Evolutionary conservation across 2,888 invertebrate genomes (phyloP).

Genomic region (Phania funesta): DNA sequence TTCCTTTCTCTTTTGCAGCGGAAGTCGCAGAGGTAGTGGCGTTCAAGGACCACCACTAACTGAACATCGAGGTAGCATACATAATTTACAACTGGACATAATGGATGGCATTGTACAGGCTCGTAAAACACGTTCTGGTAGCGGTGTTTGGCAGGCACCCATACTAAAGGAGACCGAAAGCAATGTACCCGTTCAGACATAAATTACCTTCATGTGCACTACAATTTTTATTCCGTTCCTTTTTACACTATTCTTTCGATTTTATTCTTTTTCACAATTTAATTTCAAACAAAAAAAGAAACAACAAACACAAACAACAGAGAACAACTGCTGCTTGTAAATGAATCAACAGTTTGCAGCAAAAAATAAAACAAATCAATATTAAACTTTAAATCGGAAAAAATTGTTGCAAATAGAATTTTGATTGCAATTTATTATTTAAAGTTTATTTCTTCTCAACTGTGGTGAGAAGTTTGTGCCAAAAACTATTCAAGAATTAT

Average conservation of each 20-base stretch:
- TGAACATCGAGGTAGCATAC: slow-evolving; percentile 87
- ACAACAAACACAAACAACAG: neutral
- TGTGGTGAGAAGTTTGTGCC: slow-evolving; percentile 5
- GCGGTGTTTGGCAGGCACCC: slow-evolving; percentile 87
- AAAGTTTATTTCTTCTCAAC: neutral
- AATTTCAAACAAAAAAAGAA: slow-evolving; percentile 23
- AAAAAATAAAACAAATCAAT: slow-evolving; percentile 14
- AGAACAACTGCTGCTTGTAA: slow-evolving; percentile 12
- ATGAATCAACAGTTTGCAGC: slow-evolving; percentile 43
- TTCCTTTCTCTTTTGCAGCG: slow-evolving; percentile 67
- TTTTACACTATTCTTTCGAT: neutral
- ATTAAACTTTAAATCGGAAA: slow-evolving; percentile 26
- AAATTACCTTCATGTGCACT: slow-evolving; percentile 68
- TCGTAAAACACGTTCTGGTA: slow-evolving; percentile 84
- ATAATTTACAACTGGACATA: slow-evolving; percentile 91
- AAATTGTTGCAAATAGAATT: neutral
- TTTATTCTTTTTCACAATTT: slow-evolving; percentile 35
- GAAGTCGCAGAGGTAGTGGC: slow-evolving; percentile 79
- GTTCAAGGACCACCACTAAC: slow-evolving; percentile 86
- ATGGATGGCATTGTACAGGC: slow-evolving; percentile 93
- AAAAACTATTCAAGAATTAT: neutral
- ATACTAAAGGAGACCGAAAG: slow-evolving; percentile 77
- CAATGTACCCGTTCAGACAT: slow-evolving; percentile 79
- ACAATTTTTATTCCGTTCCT: slow-evolving; percentile 4
- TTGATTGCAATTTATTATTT: neutral